Evolutionary conservation across 2,797 vertebrate species (phyloP), one percentile per base, ranked within the genome.

Genomic region (Phaenicophaeus curvirostris): DNA sequence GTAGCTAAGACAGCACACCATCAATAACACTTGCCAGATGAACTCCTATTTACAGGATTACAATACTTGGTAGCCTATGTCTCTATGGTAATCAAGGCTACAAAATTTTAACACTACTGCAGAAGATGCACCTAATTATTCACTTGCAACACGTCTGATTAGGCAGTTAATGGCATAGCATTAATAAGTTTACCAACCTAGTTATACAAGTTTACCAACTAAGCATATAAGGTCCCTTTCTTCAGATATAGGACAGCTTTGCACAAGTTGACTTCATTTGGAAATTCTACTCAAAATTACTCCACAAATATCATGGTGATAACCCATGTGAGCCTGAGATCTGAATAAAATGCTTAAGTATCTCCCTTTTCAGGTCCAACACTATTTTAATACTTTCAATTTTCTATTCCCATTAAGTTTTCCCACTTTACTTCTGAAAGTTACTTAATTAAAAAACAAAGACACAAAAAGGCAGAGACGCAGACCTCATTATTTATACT

Each of bases 381-480:
- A 11, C 16, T 66, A 33, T 74, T 85, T 85, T 62, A 81, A 63
- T n/a, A 31, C 20, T 87, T 87, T 33, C 23, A 16, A 35, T 66
- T 69, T 89, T 61, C 48, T 79, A 46, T 37, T 87, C 63, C 82
- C 50, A 33, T 89, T 83, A 66, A 51, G 15, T 78, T 78, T 67
- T 69, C 42, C 39, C 68, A 19, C 20, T 85, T 85, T 28, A 50
- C n/a, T 92, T 51, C 54, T 83, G 46, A 41, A 80, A 76, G 59
- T 41, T 89, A 58, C 37, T 84, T 85, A 72, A 87, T 51, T 62
- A 7, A 84, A 17, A 94, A 94, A 78, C 30, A 78, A 86, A 90
- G n/a, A 90, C 39, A 13, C 42, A 94, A 59, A 58, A 89, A 89
- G 12, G 41, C n/a, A 94, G 73, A 85, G 44, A 63, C 31, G 61